Evolutionary conservation across 2,888 invertebrate species (phyloP).

Genomic region (Sesia bembeciformis): DNA sequence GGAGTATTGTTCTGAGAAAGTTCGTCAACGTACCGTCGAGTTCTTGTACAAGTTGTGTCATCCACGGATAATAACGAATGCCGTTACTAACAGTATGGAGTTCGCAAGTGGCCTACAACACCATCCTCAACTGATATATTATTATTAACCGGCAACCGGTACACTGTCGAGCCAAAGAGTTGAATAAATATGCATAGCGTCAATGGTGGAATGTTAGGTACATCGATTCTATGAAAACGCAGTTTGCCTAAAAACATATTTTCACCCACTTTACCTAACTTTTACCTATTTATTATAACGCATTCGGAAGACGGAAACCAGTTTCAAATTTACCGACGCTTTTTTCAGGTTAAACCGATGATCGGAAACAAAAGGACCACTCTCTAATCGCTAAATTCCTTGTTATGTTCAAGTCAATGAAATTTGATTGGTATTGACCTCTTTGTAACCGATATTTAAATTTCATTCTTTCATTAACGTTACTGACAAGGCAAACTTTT

Average conservation of each 20-base stretch:
- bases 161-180: not conserved
- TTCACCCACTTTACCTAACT: too few relatives aligned
- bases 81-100: slow-evolving; percentile 45
- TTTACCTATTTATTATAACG: too few relatives aligned
- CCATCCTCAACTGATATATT: slow-evolving; percentile 36
- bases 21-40: not conserved
- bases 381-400: too few relatives aligned
- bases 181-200: not conserved
- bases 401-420: too few relatives aligned
- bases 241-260: not conserved
- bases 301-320: too few relatives aligned
- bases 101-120: slow-evolving; percentile 36
- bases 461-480: too few relatives aligned
- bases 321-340: too few relatives aligned
- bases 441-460: too few relatives aligned
- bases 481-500: too few relatives aligned
- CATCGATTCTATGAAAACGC: slow-evolving; percentile 7
- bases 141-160: slow-evolving; percentile 34
- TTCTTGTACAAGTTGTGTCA: slow-evolving; percentile 25
- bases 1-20: not conserved
- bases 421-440: too few relatives aligned
- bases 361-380: too few relatives aligned
- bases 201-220: not conserved
- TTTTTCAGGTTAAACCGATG: too few relatives aligned
- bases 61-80: slow-evolving; percentile 36